Conservation (phyloP, 1,140 invertebrate species). For the Bombus sylvicola region DNA sequence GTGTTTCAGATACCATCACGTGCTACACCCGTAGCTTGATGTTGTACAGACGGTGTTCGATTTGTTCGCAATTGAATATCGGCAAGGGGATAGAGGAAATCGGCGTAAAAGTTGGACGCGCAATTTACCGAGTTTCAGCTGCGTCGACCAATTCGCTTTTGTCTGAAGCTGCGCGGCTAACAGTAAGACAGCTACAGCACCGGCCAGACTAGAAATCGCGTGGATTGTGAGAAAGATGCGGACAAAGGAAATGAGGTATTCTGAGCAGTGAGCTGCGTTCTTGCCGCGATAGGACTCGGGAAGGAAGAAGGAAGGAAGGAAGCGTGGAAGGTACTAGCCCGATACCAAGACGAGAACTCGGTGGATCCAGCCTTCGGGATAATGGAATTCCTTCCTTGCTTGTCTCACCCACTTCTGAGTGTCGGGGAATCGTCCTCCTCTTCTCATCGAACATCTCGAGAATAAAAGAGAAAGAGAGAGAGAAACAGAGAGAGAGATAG, state of each 20-base stretch:
- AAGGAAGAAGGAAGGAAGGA: constrained; percentile 48
- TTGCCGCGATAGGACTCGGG: not conserved
- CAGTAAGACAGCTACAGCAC: not conserved
- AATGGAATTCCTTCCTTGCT: constrained; percentile 67
- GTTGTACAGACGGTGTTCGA: not conserved
- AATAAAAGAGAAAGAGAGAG: constrained; percentile 46
- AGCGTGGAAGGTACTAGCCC: constrained; percentile 34
- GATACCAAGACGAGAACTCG: constrained; percentile 34
- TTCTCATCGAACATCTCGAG: constrained; percentile 42
- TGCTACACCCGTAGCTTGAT: not conserved
- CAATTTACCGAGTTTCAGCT: constrained; percentile 53
- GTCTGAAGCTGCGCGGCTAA: not conserved
- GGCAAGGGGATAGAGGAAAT: constrained; percentile 1
- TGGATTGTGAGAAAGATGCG: constrained; percentile 62
- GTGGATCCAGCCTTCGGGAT: constrained; percentile 60
- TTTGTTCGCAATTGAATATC: constrained; percentile 32
- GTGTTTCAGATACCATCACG: not conserved
- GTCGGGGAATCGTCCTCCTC: constrained; percentile 39
- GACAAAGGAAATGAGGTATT: constrained; percentile 71
- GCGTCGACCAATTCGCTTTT: constrained; percentile 23
- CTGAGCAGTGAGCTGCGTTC: constrained; percentile 46
- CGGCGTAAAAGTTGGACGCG: constrained; percentile 47
- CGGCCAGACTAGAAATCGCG: constrained; percentile 40
- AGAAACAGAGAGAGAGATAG: too few relatives aligned
- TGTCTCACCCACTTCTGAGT: constrained; percentile 40